These are phyloP conservation scores for Xestia sexstrigata DNA, from an alignment of 2,888 invertebrate genomes.

Conservation along the genomic window DNA sequence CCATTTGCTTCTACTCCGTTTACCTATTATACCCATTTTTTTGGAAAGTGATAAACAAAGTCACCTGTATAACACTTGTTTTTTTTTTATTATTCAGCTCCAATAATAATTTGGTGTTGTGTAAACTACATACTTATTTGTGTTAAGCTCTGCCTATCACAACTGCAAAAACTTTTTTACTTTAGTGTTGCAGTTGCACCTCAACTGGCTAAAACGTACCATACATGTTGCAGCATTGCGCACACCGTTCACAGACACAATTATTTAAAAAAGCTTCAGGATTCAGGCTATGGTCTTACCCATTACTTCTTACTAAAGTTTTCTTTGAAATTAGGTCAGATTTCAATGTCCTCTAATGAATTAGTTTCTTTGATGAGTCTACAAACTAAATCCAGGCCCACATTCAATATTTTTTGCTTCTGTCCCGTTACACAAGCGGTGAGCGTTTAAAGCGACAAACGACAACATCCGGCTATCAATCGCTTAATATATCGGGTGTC, in stretches of 20 bases:
- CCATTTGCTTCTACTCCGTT: too few species aligned
- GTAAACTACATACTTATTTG: too few species aligned
- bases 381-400: not conserved
- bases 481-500: conserved; percentile 32
- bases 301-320: not conserved
- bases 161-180: not conserved
- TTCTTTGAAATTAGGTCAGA: conserved; percentile 4
- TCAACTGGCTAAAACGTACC: not conserved
- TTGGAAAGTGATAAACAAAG: too few species aligned
- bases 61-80: too few species aligned
- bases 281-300: too few species aligned
- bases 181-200: not conserved
- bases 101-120: too few species aligned
- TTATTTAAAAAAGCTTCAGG: too few species aligned
- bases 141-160: too few species aligned
- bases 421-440: conserved; percentile 16
- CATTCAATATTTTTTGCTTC: conserved; percentile 17
- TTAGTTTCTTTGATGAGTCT: conserved; percentile 2
- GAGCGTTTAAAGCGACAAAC: not conserved
- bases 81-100: too few species aligned
- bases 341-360: conserved; percentile 22
- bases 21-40: too few species aligned
- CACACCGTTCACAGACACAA: too few species aligned
- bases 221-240: too few species aligned
- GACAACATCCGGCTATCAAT: conserved; percentile 51